Evolutionary conservation across 2,113 vertebrate genomes (phyloP).

Genomic region (Picathartes gymnocephalus): DNA sequence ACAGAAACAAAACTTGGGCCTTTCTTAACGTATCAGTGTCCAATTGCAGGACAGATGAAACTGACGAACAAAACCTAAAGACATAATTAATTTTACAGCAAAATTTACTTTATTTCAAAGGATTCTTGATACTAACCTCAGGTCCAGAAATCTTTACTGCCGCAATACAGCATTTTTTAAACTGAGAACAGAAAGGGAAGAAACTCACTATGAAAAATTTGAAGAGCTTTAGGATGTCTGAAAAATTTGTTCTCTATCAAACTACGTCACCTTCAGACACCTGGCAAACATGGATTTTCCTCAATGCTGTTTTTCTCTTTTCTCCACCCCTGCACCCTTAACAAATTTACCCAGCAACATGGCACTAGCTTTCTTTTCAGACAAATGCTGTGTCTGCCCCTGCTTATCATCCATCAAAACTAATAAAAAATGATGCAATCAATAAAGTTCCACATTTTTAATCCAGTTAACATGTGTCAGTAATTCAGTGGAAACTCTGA

Average conservation of each 20-base stretch:
- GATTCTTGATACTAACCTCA: not conserved
- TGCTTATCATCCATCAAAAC: not conserved
- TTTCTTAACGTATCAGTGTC: not conserved
- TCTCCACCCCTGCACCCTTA: not conserved
- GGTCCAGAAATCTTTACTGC: not conserved
- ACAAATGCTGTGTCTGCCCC: not conserved
- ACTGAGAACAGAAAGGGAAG: not conserved
- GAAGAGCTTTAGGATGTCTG: not conserved
- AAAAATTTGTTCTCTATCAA: not conserved
- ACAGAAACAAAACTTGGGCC: not conserved
- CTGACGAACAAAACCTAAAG: not conserved
- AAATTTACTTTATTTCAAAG: not conserved
- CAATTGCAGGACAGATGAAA: not conserved
- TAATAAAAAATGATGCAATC: not conserved
- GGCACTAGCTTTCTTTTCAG: not conserved
- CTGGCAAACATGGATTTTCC: not conserved
- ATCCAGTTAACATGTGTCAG: not conserved
- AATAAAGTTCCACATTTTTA: not conserved
- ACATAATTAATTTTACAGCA: not conserved
- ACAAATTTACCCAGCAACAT: not conserved
- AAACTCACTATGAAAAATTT: not conserved
- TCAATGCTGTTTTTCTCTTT: not conserved
- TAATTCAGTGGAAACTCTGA: not conserved
- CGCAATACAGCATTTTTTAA: not conserved
- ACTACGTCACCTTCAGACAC: not conserved